Percentiles rank a stretch among this genome's conserved stretches.
phyloP scores from a whole-genome alignment of 2,113 vertebrate genomes.

The Dipodomys spectabilis region DNA sequence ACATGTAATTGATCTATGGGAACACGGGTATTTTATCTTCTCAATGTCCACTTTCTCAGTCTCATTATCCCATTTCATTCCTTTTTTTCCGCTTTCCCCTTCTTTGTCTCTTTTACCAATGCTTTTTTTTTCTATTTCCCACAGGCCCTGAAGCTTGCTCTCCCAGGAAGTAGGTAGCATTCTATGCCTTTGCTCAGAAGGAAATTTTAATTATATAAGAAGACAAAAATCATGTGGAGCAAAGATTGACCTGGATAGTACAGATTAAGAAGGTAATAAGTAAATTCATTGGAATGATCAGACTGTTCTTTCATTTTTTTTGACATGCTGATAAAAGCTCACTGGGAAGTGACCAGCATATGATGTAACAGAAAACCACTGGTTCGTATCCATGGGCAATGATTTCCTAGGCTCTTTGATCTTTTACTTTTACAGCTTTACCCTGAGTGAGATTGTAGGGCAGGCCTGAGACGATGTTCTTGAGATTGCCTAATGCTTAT shows the following conservation, averaged over 20 bases:
- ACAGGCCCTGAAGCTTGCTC: not conserved
- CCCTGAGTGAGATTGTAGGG: not conserved
- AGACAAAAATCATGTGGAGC: slow-evolving; percentile 24
- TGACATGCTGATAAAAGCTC: slow-evolving; percentile 1
- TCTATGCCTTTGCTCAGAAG: not conserved
- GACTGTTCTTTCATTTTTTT: slow-evolving; percentile 42
- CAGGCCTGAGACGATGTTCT: not conserved
- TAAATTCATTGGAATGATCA: slow-evolving; percentile 60
- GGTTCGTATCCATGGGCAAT: not conserved
- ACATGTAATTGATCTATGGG: not conserved
- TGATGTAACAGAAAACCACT: not conserved
- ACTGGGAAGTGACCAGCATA: slow-evolving; percentile 32
- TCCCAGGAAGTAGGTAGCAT: not conserved
- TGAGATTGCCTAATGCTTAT: slow-evolving; percentile 6
- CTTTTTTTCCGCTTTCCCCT: not conserved
- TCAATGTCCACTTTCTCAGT: not conserved
- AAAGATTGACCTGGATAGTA: slow-evolving; percentile 51
- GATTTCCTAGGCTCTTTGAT: slow-evolving; percentile 12
- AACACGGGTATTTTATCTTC: not conserved
- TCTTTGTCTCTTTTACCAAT: not conserved
- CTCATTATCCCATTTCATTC: not conserved
- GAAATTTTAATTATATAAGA: slow-evolving; percentile 58
- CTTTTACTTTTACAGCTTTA: not conserved
- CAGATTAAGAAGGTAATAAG: slow-evolving; percentile 62
- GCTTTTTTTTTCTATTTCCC: not conserved